These are phyloP conservation scores for Pelochelys cantorii DNA, from an alignment of 2,797 vertebrate species.

Conservation along the genomic window DNA sequence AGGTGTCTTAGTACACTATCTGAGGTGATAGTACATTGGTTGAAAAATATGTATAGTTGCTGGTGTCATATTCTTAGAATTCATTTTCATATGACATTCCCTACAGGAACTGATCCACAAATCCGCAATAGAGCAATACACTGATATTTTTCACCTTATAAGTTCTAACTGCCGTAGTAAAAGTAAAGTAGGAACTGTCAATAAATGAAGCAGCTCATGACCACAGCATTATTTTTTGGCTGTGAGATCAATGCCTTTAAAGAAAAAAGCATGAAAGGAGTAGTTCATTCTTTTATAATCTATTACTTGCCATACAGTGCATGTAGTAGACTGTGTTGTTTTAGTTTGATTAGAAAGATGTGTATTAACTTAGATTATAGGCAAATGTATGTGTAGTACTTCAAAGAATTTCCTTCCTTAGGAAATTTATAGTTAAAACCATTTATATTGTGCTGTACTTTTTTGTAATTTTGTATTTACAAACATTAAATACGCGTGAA, in stretches of 20 bases:
- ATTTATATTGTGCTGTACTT: background rate
- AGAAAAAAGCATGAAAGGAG: background rate
- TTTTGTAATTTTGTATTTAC: background rate
- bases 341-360: background rate
- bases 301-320: background rate
- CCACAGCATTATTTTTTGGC: background rate
- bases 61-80: background rate
- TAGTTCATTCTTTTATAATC: background rate
- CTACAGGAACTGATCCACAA: background rate
- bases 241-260: background rate
- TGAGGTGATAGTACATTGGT: background rate
- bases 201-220: background rate
- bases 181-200: background rate
- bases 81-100: constrained; percentile 19
- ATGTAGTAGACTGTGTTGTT: background rate
- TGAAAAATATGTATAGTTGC: background rate
- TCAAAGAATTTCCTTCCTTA: background rate
- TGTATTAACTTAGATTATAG: background rate
- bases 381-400: constrained; percentile 2
- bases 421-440: background rate
- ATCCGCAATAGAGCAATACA: background rate
- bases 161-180: background rate
- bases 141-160: background rate
- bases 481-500: background rate
- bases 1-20: background rate